Conservation (phyloP, 1,140 invertebrate genomes). For the Drosophila bipectinata region DNA sequence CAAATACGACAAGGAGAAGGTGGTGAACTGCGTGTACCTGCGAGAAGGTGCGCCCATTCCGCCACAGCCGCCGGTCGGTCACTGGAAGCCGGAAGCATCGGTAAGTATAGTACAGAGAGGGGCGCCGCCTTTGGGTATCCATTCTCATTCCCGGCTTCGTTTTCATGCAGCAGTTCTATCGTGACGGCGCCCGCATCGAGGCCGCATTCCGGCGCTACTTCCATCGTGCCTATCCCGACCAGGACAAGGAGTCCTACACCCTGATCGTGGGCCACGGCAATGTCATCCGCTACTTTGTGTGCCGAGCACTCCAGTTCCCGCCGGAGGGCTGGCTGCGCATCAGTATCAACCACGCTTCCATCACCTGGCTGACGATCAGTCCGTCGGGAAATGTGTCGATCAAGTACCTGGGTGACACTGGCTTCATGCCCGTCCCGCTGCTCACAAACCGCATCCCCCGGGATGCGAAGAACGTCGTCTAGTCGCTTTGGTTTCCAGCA, state of each 20-base stretch:
- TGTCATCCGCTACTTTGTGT: slow-evolving; percentile 99
- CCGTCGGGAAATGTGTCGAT: slow-evolving; percentile 94
- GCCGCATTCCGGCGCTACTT: slow-evolving; percentile 97
- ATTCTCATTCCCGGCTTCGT: not conserved
- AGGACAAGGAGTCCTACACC: slow-evolving; percentile 94
- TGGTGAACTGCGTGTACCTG: slow-evolving; percentile 90
- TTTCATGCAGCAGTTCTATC: slow-evolving; percentile 92
- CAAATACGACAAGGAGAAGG: slow-evolving; percentile 84
- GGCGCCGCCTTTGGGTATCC: not conserved
- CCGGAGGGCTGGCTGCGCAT: slow-evolving; percentile 98
- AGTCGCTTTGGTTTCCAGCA: slow-evolving; percentile 1
- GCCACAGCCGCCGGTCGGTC: slow-evolving; percentile 94
- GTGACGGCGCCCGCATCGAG: slow-evolving; percentile 98
- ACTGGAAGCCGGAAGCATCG: slow-evolving; percentile 93
- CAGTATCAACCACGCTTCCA: slow-evolving; percentile 95
- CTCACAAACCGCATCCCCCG: slow-evolving; percentile 77
- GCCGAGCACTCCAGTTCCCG: slow-evolving; percentile 98
- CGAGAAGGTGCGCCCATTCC: slow-evolving; percentile 97
- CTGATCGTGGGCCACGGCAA: slow-evolving; percentile 99
- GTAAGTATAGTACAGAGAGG: slow-evolving; percentile 85
- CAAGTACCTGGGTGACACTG: slow-evolving; percentile 92
- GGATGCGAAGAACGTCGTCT: slow-evolving; percentile 74
- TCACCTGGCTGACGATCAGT: slow-evolving; percentile 95
- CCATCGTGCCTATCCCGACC: slow-evolving; percentile 92
- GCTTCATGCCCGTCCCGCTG: slow-evolving; percentile 89